A percentile compares a stretch with the other conserved stretches of the same genome.
Conservation (phyloP, 2,113 vertebrate species). For the Mormyrus iriodes region DNA sequence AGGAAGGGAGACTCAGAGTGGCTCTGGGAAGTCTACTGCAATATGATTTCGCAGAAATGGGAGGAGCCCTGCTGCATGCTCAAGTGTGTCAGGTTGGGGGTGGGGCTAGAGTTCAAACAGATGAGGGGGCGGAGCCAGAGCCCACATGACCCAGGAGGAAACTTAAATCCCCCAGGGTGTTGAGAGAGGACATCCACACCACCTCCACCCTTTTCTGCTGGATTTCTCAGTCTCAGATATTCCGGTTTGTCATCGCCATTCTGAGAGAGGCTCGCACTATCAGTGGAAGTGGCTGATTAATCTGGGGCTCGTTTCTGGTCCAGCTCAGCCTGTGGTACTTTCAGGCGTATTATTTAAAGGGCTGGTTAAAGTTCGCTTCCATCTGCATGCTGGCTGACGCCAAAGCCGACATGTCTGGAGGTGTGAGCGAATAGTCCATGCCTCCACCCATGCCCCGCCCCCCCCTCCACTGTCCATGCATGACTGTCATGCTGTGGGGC, state of each 20-base stretch:
- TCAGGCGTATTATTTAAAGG: background rate
- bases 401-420: background rate
- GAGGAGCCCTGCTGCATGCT: conserved; percentile 17
- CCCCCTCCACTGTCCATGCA: background rate
- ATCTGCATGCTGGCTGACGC: background rate
- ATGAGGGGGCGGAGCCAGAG: conserved; percentile 6
- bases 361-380: background rate
- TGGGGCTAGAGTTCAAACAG: conserved; percentile 24
- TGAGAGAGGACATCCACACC: background rate
- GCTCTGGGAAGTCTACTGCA: conserved; percentile 18
- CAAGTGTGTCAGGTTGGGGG: conserved; percentile 7
- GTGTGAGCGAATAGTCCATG: no score
- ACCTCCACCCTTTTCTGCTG: background rate
- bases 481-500: background rate
- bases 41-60: conserved; percentile 31
- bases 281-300: background rate
- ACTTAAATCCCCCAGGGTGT: background rate
- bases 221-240: background rate
- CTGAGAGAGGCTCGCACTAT: background rate
- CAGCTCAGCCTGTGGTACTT: background rate
- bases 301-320: background rate
- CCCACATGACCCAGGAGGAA: conserved; percentile 22
- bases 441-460: no score
- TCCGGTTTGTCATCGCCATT: background rate
- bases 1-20: background rate